Evolutionary conservation across 1,140 invertebrate genomes (phyloP).

Genomic region (Brevipalpus yothersi): DNA sequence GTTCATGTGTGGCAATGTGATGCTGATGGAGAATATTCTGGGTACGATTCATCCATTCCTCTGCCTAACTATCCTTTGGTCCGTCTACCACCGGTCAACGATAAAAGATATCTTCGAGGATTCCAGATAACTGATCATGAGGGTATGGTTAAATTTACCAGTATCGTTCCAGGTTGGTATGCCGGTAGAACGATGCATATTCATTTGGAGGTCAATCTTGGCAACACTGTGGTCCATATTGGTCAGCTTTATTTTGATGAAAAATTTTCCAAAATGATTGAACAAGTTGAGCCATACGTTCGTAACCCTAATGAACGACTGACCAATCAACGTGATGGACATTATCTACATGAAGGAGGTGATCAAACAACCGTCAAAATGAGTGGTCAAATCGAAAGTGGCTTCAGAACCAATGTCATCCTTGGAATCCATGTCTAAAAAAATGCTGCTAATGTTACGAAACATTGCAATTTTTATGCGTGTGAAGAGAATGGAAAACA

Average conservation of each 20-base stretch:
- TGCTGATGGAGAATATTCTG: not conserved
- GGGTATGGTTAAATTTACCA: not conserved
- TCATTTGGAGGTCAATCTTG: not conserved
- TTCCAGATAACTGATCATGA: not conserved
- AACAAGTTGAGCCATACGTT: not conserved
- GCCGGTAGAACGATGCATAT: not conserved
- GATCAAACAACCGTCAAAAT: not conserved
- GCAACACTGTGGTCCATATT: not conserved
- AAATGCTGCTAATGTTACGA: too few relatives aligned
- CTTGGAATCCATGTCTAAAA: not conserved
- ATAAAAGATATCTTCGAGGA: not conserved
- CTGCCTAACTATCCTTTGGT: not conserved
- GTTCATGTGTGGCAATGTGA: constrained; percentile 2
- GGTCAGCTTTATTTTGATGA: not conserved
- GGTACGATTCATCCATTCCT: not conserved
- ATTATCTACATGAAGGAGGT: not conserved
- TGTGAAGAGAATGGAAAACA: too few relatives aligned
- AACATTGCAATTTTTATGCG: too few relatives aligned
- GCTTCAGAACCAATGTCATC: not conserved
- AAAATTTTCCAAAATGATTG: not conserved
- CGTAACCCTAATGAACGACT: not conserved
- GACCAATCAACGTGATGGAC: not conserved
- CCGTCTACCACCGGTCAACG: too few relatives aligned
- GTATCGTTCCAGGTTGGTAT: not conserved
- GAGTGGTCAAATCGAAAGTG: not conserved